Conservation (phyloP, 1,140 invertebrate species). For the Babylonia areolata region DNA sequence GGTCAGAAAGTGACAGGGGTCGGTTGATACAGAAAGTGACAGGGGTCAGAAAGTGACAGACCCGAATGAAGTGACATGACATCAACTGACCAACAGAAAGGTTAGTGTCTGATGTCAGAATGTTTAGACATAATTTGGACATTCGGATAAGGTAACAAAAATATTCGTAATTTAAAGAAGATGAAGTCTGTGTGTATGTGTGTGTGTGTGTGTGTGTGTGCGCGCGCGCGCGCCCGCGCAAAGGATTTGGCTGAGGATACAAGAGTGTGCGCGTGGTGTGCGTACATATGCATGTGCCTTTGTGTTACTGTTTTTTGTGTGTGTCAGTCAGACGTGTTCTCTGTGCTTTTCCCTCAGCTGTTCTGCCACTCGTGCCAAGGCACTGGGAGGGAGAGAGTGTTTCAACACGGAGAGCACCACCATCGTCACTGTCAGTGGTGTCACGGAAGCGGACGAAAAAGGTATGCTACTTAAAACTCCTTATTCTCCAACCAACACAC, state of each 20-base stretch:
- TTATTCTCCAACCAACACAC: too few species aligned
- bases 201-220: conserved; percentile 21
- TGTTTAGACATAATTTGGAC: too few species aligned
- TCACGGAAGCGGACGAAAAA: conserved; percentile 52
- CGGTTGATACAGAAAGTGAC: too few species aligned
- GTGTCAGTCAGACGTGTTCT: background rate
- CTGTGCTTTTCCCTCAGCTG: conserved; percentile 45
- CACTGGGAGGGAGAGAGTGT: conserved; percentile 44
- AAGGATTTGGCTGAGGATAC: too few species aligned
- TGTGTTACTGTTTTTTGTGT: background rate
- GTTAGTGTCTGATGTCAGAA: too few species aligned
- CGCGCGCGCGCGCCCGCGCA: background rate
- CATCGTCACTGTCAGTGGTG: conserved; percentile 51
- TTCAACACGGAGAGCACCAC: conserved; percentile 41
- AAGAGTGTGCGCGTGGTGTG: background rate
- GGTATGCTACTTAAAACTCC: too few species aligned
- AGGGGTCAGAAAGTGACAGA: too few species aligned
- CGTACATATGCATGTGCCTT: background rate
- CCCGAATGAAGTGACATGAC: too few species aligned
- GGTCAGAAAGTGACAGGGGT: too few species aligned
- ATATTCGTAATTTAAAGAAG: too few species aligned
- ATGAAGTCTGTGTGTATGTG: background rate
- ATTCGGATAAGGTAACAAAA: too few species aligned
- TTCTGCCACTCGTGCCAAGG: conserved; percentile 55
- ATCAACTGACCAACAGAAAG: too few species aligned